Percentiles rank a stretch among this genome's conserved stretches.
These are phyloP conservation scores for Apodemia duryi DNA, from an alignment of 2,888 invertebrate species.

Conservation along the genomic window DNA sequence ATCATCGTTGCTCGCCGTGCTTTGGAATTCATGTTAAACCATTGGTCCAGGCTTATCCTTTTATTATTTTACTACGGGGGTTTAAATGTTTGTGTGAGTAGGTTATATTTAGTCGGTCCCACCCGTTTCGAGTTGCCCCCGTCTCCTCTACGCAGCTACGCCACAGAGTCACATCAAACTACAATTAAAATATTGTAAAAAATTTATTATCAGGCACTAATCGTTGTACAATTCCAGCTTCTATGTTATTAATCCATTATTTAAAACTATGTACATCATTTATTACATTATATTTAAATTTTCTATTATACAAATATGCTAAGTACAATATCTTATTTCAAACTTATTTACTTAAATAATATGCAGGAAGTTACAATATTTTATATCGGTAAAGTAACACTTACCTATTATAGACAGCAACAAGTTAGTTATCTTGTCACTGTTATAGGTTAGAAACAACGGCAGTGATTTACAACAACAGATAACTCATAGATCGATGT, in stretches of 20 bases:
- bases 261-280: slow-evolving; percentile 3
- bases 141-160: no score
- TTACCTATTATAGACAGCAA: background rate
- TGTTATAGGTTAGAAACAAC: background rate
- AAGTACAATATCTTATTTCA: background rate
- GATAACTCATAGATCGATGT: background rate
- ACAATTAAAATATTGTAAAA: slow-evolving; percentile 5
- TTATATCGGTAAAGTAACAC: background rate
- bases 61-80: no score
- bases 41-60: no score
- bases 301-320: background rate
- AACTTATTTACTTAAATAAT: background rate
- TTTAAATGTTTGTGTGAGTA: no score
- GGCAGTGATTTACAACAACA: background rate
- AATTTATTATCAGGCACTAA: slow-evolving; percentile 32
- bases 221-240: slow-evolving; percentile 32
- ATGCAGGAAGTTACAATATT: background rate
- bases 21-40: no score
- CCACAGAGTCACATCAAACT: background rate
- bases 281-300: background rate
- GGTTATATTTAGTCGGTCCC: no score
- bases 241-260: slow-evolving; percentile 10
- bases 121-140: no score
- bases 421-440: no score
- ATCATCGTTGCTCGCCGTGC: no score